Evolutionary conservation across 2,113 vertebrate species (phyloP), one percentile per base, ranked within the genome.

Genomic region (Dolichotis patagonum): DNA sequence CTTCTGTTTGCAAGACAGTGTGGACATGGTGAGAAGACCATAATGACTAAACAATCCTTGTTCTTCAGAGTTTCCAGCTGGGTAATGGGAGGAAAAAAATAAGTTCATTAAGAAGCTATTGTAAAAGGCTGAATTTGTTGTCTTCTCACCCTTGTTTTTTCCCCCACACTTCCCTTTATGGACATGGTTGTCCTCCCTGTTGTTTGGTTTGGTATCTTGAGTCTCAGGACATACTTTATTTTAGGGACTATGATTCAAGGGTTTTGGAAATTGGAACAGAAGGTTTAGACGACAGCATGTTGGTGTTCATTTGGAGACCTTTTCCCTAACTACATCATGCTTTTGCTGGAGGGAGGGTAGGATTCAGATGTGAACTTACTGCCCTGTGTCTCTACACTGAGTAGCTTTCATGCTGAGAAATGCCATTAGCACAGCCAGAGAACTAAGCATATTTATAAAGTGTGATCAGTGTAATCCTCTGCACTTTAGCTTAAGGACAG

Each of bases 401-500:
- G 38, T 20, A 58, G 62, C 54, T 63, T 88, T 88, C 38, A 4
- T 24, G 46, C 60, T 13, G 43, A 43, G 67, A 96, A 43, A 54
- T 41, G 56, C 54, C 71, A 41, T 96, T 78, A 90, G 35, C 62
- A 63, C 35, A 43, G 30, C 46, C 35, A 63, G 78, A 81, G 93
- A 60, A 90, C 24, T 8, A 49, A 87, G 60, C 69, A n/a, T 80
- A 84, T 94, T 92, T 82, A 88, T 85, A 63, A 84, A 20, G 58
- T 85, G 58, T 81, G 62, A 90, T 82, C 41, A 11, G 7, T 30
- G 43, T 54, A 52, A 41, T 73, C 80, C 80, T 86, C 89, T 83
- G 65, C 78, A 87, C 7, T 4, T 89, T 41, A 28, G 24, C 30
- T 75, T 71, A 62, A 91, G 56, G 67, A 94, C 60, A 49, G 67